Conservation (phyloP, 2,888 invertebrate genomes). For the Boloria euphrosyne region DNA sequence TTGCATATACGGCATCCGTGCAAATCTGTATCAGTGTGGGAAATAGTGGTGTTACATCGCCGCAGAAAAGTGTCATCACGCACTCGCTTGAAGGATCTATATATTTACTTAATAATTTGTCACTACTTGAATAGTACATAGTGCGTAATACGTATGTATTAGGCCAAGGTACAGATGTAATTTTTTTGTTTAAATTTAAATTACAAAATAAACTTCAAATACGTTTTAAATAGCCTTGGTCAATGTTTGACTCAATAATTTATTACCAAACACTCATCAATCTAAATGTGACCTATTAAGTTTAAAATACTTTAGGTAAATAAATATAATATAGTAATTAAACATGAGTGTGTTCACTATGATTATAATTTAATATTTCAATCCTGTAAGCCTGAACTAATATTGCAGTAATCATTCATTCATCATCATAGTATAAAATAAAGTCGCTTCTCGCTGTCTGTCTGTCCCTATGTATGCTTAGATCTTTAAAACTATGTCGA, state of each 20-base stretch:
- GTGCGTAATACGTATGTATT: constrained; percentile 28
- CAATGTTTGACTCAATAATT: constrained; percentile 20
- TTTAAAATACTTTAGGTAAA: neutral
- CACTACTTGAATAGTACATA: constrained; percentile 50
- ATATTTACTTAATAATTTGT: constrained; percentile 60
- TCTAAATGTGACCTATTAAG: neutral
- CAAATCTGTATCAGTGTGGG: constrained; percentile 35
- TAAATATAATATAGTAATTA: neutral
- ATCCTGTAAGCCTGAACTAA: neutral
- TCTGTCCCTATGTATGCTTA: no score
- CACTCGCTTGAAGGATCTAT: constrained; percentile 52
- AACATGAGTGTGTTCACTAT: neutral
- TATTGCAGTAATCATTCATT: no score
- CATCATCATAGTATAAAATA: no score
- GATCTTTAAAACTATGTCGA: no score
- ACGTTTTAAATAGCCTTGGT: constrained; percentile 21
- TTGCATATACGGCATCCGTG: constrained; percentile 21
- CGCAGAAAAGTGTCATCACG: constrained; percentile 42
- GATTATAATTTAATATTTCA: neutral
- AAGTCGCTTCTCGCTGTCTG: no score
- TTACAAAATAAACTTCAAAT: constrained; percentile 30
- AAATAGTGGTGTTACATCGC: constrained; percentile 16
- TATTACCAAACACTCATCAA: constrained; percentile 1
- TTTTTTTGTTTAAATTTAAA: constrained; percentile 29
- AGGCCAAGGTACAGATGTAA: constrained; percentile 39